Percentiles rank a stretch among this genome's conserved stretches.
Conservation (phyloP, 2,888 invertebrate genomes). For the Ornithoptera priamus region DNA sequence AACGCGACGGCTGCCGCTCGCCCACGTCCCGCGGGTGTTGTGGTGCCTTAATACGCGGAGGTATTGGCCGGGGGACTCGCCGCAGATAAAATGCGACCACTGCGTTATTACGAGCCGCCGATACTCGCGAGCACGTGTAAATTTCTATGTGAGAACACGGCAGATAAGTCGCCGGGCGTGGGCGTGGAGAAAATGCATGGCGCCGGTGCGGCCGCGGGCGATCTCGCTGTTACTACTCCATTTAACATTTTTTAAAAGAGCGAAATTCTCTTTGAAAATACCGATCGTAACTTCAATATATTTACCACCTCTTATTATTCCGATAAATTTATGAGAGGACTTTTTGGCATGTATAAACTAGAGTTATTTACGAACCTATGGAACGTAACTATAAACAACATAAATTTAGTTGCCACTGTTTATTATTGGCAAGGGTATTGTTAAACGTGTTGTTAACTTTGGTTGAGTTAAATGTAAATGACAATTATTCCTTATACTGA, state of each 20-base stretch:
- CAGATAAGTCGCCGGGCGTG: slow-evolving; percentile 67
- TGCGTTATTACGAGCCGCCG: slow-evolving; percentile 66
- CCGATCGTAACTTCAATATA: slow-evolving; percentile 2
- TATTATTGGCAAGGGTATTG: not conserved
- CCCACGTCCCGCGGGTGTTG: slow-evolving; percentile 72
- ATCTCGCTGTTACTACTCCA: slow-evolving; percentile 17
- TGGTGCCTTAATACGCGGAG: slow-evolving; percentile 55
- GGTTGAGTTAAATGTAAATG: too few species aligned
- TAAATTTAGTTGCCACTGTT: not conserved
- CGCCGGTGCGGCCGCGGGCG: slow-evolving; percentile 51
- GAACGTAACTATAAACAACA: not conserved
- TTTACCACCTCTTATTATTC: not conserved
- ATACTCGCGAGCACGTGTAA: slow-evolving; percentile 75
- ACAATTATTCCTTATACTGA: too few species aligned
- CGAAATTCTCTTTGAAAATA: slow-evolving; percentile 19
- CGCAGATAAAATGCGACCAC: slow-evolving; percentile 73
- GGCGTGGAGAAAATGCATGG: slow-evolving; percentile 64
- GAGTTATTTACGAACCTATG: slow-evolving; percentile 1
- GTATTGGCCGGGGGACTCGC: slow-evolving; percentile 53
- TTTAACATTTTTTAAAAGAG: slow-evolving; percentile 16
- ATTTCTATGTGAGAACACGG: slow-evolving; percentile 74
- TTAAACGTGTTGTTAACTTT: not conserved
- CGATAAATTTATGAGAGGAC: not conserved
- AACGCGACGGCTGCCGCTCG: slow-evolving; percentile 70
- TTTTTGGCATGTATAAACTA: too few species aligned